Percentiles rank a stretch among this genome's conserved stretches.
Evolutionary conservation across 1,140 invertebrate species (phyloP).

Genomic region (Acyrthosiphon pisum): DNA sequence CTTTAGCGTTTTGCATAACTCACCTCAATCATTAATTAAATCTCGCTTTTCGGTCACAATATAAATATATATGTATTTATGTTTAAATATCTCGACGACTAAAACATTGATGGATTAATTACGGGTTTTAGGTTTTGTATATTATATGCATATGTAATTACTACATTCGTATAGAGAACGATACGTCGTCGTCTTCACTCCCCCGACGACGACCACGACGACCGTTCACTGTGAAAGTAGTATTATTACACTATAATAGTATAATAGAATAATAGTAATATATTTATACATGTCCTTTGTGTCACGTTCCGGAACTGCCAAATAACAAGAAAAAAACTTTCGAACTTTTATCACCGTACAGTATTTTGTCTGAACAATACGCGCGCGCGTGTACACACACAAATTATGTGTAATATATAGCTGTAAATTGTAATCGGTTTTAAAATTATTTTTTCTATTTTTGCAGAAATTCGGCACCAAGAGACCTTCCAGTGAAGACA

Average conservation of each 20-base stretch:
- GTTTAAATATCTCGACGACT: neutral
- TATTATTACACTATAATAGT: neutral
- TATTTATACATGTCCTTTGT: neutral
- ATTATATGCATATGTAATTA: neutral
- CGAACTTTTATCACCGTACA: neutral
- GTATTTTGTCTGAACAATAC: neutral
- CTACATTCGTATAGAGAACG: neutral
- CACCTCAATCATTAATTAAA: slow-evolving; percentile 16
- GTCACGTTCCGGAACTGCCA: slow-evolving; percentile 14
- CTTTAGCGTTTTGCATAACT: slow-evolving; percentile 49
- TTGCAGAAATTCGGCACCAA: slow-evolving; percentile 46
- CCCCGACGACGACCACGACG: neutral
- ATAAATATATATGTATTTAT: neutral
- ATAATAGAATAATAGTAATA: neutral
- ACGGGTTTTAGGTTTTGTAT: neutral
- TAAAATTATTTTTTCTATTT: neutral
- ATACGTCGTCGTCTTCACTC: neutral
- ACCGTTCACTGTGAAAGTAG: neutral
- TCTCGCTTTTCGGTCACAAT: slow-evolving; percentile 5
- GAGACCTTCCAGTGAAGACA: slow-evolving; percentile 46
- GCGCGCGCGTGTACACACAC: too few species aligned
- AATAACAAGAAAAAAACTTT: slow-evolving; percentile 39
- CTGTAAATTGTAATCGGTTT: neutral
- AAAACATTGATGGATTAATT: slow-evolving; percentile 12
- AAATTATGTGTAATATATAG: neutral